Evolutionary conservation across 2,113 vertebrate species (phyloP).

Genomic region (Bettongia penicillata): DNA sequence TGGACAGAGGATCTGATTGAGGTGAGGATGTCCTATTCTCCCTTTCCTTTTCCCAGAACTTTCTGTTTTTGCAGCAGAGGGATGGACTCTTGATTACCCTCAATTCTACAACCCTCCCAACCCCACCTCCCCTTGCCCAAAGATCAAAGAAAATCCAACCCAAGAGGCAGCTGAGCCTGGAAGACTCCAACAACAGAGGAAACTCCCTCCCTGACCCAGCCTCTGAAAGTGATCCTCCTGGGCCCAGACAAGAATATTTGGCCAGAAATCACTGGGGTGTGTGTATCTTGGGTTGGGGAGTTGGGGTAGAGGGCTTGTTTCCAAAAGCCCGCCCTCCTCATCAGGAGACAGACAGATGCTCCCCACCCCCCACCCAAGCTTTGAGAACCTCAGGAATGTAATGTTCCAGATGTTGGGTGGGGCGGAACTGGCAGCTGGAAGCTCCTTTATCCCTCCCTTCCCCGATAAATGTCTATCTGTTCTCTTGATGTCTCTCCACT

Average conservation of each 20-base stretch:
- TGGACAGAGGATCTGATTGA: slow-evolving; percentile 95
- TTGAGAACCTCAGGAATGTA: slow-evolving; percentile 46
- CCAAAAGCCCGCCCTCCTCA: not conserved
- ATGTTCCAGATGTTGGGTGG: slow-evolving; percentile 58
- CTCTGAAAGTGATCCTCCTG: not conserved
- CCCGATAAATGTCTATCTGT: not conserved
- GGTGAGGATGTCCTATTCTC: slow-evolving; percentile 79
- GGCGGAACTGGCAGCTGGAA: slow-evolving; percentile 19
- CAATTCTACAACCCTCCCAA: too few relatives aligned
- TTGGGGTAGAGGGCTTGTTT: slow-evolving; percentile 17
- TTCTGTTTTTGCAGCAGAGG: not conserved
- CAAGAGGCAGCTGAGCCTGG: not conserved
- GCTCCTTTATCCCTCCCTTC: not conserved
- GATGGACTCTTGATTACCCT: not conserved
- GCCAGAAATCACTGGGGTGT: not conserved
- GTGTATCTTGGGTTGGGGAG: not conserved
- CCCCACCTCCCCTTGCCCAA: not conserved
- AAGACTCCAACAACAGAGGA: not conserved
- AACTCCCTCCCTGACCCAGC: not conserved
- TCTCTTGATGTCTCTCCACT: not conserved
- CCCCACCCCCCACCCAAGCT: not conserved
- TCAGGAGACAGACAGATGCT: slow-evolving; percentile 19
- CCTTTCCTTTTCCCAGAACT: not conserved
- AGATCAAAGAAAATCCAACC: not conserved
- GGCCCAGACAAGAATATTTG: slow-evolving; percentile 31